Conservation (phyloP, 1,140 invertebrate species). For the Globodera rostochiensis region DNA sequence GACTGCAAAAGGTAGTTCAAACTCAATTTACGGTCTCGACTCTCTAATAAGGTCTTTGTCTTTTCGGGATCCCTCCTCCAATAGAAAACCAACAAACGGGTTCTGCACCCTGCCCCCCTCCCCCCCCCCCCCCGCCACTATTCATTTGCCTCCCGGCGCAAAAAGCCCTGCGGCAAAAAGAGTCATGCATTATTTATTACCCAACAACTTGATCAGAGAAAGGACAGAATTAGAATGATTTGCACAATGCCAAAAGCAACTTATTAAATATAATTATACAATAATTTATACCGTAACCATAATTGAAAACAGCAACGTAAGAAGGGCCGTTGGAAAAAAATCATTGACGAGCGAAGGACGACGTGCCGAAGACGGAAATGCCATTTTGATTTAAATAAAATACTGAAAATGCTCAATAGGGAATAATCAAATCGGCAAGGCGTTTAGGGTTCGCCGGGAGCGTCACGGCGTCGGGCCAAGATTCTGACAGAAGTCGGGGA, state of each 20-base stretch:
- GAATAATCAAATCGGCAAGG: no score
- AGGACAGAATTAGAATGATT: not conserved
- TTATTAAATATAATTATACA: no score
- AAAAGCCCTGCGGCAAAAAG: not conserved
- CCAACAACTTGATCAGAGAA: not conserved
- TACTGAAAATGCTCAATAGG: no score
- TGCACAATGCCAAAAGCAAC: not conserved
- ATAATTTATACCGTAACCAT: no score
- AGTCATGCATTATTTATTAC: not conserved
- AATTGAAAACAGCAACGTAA: not conserved
- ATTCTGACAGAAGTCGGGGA: no score
- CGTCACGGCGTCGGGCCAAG: no score
- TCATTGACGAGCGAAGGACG: not conserved
- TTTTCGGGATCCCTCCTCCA: no score
- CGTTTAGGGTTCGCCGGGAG: no score
- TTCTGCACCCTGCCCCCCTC: not conserved
- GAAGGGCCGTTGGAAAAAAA: not conserved
- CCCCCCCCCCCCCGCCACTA: no score
- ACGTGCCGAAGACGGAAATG: not conserved
- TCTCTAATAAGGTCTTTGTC: no score
- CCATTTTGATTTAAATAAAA: no score
- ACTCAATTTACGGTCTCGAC: no score
- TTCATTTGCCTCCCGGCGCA: not conserved
- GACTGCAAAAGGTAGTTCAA: not conserved
- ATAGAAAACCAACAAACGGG: not conserved